Evolutionary conservation across 2,888 invertebrate genomes (phyloP).

Genomic region (Proisotoma minuta): DNA sequence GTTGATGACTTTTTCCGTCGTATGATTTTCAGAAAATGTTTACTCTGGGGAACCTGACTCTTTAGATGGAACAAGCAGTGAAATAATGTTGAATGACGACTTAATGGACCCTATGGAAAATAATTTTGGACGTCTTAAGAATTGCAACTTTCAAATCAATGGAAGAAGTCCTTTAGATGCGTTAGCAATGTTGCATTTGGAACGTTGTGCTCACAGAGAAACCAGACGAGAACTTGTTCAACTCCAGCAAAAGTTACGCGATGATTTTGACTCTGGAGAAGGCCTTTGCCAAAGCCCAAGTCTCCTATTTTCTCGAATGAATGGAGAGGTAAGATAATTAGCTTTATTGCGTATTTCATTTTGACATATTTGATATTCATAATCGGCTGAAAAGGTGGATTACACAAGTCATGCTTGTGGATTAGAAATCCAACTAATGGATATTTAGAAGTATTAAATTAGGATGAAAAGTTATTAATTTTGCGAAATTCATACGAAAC

Average conservation of each 20-base stretch:
- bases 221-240: slow-evolving; percentile 47
- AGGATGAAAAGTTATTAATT: no score
- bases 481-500: no score
- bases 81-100: slow-evolving; percentile 47
- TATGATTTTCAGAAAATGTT: slow-evolving; percentile 39
- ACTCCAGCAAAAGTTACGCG: slow-evolving; percentile 47
- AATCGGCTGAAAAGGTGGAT: not conserved
- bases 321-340: slow-evolving; percentile 41
- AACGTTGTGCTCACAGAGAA: slow-evolving; percentile 49
- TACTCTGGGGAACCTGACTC: slow-evolving; percentile 49
- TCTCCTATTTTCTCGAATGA: slow-evolving; percentile 41
- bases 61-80: slow-evolving; percentile 48
- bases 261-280: slow-evolving; percentile 48
- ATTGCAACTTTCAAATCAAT: slow-evolving; percentile 38
- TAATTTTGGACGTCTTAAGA: not conserved
- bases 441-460: not conserved
- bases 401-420: not conserved
- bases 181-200: slow-evolving; percentile 48
- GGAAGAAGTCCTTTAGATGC: slow-evolving; percentile 47
- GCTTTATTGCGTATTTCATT: no score
- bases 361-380: no score
- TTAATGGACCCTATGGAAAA: slow-evolving; percentile 16
- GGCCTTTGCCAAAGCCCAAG: slow-evolving; percentile 44
- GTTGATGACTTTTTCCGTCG: no score
- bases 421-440: not conserved